Conservation (phyloP, 2,888 invertebrate genomes). For the Acrobeloides nanus region DNA sequence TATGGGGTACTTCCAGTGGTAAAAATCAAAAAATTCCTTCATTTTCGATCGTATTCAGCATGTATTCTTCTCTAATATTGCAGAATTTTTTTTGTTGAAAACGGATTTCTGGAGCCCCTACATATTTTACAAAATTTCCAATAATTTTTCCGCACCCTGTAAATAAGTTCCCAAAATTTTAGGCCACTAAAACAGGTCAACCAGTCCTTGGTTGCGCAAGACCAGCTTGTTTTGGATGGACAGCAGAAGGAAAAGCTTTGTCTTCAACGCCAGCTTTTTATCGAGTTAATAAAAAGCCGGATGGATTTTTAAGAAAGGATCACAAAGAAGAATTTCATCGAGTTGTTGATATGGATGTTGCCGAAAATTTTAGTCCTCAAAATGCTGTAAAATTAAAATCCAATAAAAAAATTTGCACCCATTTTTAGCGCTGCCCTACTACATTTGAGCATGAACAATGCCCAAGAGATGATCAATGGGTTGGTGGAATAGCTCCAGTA, state of each 20-base stretch:
- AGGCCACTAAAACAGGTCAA: no score
- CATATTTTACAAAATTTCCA: no score
- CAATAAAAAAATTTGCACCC: no score
- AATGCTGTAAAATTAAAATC: conserved; percentile 24
- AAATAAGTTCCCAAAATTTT: no score
- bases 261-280: conserved; percentile 38
- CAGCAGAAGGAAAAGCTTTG: conserved; percentile 27
- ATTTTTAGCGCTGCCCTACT: conserved; percentile 36
- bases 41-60: no score
- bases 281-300: conserved; percentile 29
- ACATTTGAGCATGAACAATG: conserved; percentile 38
- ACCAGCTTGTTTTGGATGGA: conserved; percentile 48
- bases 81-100: no score
- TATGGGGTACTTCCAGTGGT: no score
- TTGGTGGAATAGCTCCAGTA: conserved; percentile 47
- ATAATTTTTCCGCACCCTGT: no score
- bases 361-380: conserved; percentile 22
- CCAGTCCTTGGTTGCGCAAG: conserved; percentile 40
- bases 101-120: no score
- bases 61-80: no score
- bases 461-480: conserved; percentile 37
- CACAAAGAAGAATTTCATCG: conserved; percentile 11
- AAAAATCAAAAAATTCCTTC: no score
- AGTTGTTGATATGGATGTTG: conserved; percentile 16
- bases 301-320: conserved; percentile 31